Evolutionary conservation across 2,797 vertebrate genomes (phyloP).

Genomic region (Sebastes steindachneri): DNA sequence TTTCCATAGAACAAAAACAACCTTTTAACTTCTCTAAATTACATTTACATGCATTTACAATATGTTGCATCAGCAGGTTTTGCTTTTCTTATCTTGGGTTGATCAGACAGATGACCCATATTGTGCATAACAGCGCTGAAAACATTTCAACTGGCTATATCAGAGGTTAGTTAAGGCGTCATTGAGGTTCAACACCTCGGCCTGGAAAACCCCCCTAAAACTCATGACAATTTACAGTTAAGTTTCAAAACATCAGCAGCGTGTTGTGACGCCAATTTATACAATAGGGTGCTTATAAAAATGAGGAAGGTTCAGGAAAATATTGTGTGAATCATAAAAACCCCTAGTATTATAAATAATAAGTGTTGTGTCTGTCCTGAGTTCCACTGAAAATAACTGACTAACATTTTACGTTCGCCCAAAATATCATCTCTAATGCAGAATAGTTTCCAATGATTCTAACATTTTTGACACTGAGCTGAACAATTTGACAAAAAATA

Average conservation of each 20-base stretch:
- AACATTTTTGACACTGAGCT: neutral
- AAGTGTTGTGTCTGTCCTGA: neutral
- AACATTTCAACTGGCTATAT: neutral
- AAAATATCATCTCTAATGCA: neutral
- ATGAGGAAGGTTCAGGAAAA: neutral
- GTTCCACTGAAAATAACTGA: neutral
- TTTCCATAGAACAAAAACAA: neutral
- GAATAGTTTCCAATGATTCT: neutral
- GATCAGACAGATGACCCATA: neutral
- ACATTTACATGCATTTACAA: neutral
- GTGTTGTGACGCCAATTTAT: neutral
- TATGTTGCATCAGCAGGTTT: neutral
- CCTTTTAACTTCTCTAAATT: neutral
- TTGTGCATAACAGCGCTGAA: neutral
- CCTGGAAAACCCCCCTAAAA: neutral
- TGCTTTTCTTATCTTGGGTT: neutral
- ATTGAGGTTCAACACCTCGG: neutral
- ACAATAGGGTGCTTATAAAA: neutral
- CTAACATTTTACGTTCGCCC: neutral
- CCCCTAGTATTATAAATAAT: too few relatives aligned
- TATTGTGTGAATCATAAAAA: constrained; percentile 7
- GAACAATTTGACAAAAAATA: neutral
- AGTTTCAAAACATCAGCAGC: neutral
- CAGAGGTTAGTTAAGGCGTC: neutral
- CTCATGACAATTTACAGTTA: neutral